These are phyloP conservation scores for Linepithema humile DNA, from an alignment of 1,140 invertebrate genomes.

Conservation along the genomic window DNA sequence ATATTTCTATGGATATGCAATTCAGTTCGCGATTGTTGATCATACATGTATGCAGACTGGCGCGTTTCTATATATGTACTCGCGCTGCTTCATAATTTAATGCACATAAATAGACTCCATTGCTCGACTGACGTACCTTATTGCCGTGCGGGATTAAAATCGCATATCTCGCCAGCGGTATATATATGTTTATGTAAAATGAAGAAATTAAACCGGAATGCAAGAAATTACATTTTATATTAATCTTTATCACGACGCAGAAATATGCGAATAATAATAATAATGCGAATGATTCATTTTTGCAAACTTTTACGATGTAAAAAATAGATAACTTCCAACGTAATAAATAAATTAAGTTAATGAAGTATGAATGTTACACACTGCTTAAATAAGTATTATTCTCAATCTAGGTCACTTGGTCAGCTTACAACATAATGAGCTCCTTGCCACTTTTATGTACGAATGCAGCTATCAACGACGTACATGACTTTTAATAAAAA, in stretches of 20 bases:
- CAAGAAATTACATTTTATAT: neutral
- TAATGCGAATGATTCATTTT: neutral
- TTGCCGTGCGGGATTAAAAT: constrained; percentile 18
- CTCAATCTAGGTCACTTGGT: constrained; percentile 1
- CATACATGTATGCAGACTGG: constrained; percentile 33
- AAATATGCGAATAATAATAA: neutral
- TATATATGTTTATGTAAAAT: neutral
- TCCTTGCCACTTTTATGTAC: neutral
- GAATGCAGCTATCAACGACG: neutral
- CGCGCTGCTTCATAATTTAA: constrained; percentile 51
- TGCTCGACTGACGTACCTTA: constrained; percentile 20
- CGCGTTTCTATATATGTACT: neutral
- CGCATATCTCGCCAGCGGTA: neutral
- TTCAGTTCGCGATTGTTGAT: constrained; percentile 51
- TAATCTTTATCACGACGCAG: neutral
- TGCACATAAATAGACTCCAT: constrained; percentile 41
- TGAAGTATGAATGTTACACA: neutral
- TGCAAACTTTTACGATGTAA: too few species aligned
- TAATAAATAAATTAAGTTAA: neutral
- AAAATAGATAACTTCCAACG: too few species aligned
- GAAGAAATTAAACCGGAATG: neutral
- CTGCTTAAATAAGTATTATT: neutral
- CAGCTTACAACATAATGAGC: neutral
- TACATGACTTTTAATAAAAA: constrained; percentile 8
- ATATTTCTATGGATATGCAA: constrained; percentile 52